These are phyloP conservation scores for Enteromius trimaculatus DNA, from an alignment of 2,797 vertebrate species.

Conservation along the genomic window DNA sequence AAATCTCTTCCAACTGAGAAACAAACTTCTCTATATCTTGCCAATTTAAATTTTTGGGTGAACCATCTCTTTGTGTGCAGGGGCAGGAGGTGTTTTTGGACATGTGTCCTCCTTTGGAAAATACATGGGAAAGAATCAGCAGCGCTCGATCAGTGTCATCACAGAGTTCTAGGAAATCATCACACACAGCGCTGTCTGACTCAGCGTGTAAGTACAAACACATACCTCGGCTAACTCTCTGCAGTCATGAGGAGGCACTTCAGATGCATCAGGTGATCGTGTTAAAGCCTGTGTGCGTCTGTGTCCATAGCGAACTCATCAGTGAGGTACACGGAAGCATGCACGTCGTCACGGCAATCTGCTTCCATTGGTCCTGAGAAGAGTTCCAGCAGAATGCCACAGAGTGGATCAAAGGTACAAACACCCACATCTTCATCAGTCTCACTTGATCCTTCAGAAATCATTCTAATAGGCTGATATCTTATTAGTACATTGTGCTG, in stretches of 20 bases:
- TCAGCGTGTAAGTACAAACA: constrained; percentile 78
- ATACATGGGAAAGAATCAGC: constrained; percentile 70
- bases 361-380: constrained; percentile 78
- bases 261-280: not conserved
- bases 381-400: constrained; percentile 74
- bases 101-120: constrained; percentile 72
- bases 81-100: constrained; percentile 81
- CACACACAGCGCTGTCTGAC: constrained; percentile 78
- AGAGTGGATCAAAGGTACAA: constrained; percentile 77
- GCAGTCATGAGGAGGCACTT: not conserved
- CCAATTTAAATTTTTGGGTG: not conserved
- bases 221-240: not conserved
- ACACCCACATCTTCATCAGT: constrained; percentile 11
- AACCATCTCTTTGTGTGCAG: constrained; percentile 65
- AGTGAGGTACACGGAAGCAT: constrained; percentile 78
- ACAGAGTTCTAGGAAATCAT: constrained; percentile 81
- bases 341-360: constrained; percentile 81
- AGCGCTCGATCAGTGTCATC: constrained; percentile 79
- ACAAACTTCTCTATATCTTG: not conserved
- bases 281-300: constrained; percentile 23
- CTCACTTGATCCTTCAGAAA: not conserved
- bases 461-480: not conserved
- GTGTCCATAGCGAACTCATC: constrained; percentile 82
- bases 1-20: not conserved
- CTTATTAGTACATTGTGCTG: not conserved